phyloP scores from a whole-genome alignment of 2,888 invertebrate genomes.

The Enchytraeus crypticus region DNA sequence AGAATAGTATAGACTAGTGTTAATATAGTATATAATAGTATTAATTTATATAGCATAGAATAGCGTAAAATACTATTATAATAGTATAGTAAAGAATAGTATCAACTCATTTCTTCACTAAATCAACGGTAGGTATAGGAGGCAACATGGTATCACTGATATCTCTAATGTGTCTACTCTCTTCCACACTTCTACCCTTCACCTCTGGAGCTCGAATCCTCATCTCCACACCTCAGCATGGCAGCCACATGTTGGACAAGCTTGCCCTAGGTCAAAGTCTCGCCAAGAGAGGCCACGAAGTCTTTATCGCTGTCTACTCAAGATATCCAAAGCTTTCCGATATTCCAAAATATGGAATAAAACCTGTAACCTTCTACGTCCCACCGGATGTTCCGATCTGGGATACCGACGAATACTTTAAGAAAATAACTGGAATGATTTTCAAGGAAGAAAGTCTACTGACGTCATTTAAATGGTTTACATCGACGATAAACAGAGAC shows the following conservation, averaged over 20 bases:
- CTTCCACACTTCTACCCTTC: no score
- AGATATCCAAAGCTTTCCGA: not conserved
- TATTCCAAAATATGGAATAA: not conserved
- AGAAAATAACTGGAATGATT: not conserved
- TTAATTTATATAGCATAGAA: not conserved
- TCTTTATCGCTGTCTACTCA: constrained; percentile 2
- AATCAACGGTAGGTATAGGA: no score
- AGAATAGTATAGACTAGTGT: no score
- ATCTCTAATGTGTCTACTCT: no score
- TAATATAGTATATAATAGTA: not conserved
- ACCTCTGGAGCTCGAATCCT: constrained; percentile 11
- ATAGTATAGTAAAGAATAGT: no score
- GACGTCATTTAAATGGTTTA: not conserved
- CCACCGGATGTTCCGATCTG: not conserved
- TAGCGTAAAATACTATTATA: not conserved
- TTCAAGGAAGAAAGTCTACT: not conserved
- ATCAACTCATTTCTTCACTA: no score
- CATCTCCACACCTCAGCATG: not conserved
- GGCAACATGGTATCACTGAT: no score
- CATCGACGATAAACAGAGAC: not conserved
- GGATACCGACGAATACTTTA: not conserved
- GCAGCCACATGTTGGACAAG: constrained; percentile 8
- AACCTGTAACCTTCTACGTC: not conserved
- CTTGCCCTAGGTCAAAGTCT: constrained; percentile 7
- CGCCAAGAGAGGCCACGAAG: constrained; percentile 11